These are phyloP conservation scores for Cryptotis parvus DNA, from an alignment of 2,113 vertebrate genomes.

Conservation along the genomic window DNA sequence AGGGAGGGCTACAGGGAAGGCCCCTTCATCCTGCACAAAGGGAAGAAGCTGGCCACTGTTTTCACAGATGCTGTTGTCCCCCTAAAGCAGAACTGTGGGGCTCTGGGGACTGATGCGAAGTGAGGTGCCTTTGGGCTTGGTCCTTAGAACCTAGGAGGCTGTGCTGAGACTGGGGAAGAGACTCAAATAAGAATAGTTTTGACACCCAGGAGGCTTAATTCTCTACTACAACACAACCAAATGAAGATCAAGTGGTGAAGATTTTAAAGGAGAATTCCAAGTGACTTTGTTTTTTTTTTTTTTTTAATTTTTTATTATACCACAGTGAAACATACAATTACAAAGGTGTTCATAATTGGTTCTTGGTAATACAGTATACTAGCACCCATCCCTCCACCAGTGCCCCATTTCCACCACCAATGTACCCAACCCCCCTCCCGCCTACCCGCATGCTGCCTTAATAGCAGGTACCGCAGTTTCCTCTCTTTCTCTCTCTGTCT, in stretches of 20 bases:
- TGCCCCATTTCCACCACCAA: too few relatives aligned
- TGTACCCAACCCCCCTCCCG: too few relatives aligned
- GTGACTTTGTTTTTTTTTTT: too few relatives aligned
- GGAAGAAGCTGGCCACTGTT: fast-evolving
- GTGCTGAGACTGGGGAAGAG: fast-evolving
- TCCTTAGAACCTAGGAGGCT: fast-evolving
- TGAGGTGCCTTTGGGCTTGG: fast-evolving
- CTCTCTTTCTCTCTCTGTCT: too few relatives aligned
- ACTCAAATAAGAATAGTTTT: fast-evolving
- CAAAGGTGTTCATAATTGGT: too few relatives aligned
- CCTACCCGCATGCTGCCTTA: too few relatives aligned
- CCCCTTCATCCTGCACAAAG: neutral
- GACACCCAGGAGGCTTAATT: fast-evolving
- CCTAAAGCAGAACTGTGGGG: neutral
- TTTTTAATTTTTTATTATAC: too few relatives aligned
- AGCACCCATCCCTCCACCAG: too few relatives aligned
- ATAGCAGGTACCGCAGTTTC: too few relatives aligned
- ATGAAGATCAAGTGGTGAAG: fast-evolving
- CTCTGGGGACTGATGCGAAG: fast-evolving
- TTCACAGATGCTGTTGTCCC: neutral
- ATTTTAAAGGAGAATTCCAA: neutral
- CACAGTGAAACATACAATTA: too few relatives aligned
- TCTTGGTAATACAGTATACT: too few relatives aligned
- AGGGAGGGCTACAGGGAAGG: neutral
- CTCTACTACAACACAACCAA: neutral